These are phyloP conservation scores for Tupaia chinensis DNA, from an alignment of 2,113 vertebrate species.

Conservation along the genomic window DNA sequence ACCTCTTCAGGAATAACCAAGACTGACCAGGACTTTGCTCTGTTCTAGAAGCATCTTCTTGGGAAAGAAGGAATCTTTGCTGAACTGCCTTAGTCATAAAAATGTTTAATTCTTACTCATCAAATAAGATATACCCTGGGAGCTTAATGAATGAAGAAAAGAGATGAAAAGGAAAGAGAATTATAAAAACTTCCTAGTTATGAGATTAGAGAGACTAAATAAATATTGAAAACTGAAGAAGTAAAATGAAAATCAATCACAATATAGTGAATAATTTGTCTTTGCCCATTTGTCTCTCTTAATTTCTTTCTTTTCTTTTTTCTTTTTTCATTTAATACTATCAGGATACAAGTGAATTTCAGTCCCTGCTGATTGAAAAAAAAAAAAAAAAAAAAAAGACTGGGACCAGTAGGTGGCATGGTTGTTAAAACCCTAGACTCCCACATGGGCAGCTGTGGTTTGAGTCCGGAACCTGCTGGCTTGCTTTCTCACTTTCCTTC, in stretches of 20 bases:
- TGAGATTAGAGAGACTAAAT: constrained; percentile 6
- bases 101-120: neutral
- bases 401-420: too few species aligned
- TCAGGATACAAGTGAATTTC: constrained; percentile 22
- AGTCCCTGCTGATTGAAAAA: neutral
- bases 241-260: constrained; percentile 31
- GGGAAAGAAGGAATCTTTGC: neutral
- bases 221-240: constrained; percentile 5
- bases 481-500: too few species aligned
- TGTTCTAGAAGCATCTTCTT: neutral
- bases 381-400: neutral
- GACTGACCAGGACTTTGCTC: neutral
- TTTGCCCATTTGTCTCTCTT: too few species aligned
- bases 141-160: neutral
- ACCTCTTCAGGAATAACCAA: neutral
- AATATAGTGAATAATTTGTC: too few species aligned
- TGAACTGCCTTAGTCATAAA: neutral
- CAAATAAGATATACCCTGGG: neutral
- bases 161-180: neutral
- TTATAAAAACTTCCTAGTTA: neutral
- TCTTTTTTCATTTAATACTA: neutral
- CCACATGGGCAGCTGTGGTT: too few species aligned
- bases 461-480: too few species aligned
- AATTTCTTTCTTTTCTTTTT: neutral
- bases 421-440: too few species aligned